Evolutionary conservation across 2,888 invertebrate genomes (phyloP), one percentile per base, ranked within the genome.

Genomic region (Lepidocyrtinus sp.): DNA sequence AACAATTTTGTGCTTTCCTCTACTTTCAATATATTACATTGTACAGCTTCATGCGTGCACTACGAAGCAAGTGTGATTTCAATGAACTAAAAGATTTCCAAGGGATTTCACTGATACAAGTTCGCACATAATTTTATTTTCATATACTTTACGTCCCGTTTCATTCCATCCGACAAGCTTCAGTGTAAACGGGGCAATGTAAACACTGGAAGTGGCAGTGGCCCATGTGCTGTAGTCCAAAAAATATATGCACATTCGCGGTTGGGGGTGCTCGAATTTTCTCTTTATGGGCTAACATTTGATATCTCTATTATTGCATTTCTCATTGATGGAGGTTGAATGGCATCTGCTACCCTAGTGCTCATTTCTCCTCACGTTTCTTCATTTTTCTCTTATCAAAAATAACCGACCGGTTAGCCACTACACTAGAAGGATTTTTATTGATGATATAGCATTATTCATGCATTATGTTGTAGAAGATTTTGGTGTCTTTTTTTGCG

Each of bases 331-430:
- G 79, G 81, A 79, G 82, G 78, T 82, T 83, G 83, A 84, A 77
- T 83, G 83, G 82, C 85, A 84, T 85, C 85, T 84, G 84, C 83
- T 83, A 81, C 84, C 84, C 84, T 72, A 46, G 67, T 75, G 22
- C 63, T 75, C 67, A 45, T 59, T 70, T 36, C 76, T 50, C 50
- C 50, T 50, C 50, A 50, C 50, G 2, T 17, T 12, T 50, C 50
- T 50, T 50, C 50, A 50, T 50, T 50, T 50, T 50, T 50, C 50
- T 50, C 50, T 2, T 50, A 50, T 50, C 50, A 50, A 50, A 50
- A 7, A 36, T 7, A 50, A 50, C 50, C 50, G 50, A 50, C n/a
- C 36, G 50, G 50, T 50, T 50, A 50, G 50, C 50, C 50, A 36
- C 36, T 36, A 12, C 36, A 36, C 36, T 50, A 50, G 50, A 50